phyloP scores from a whole-genome alignment of 2,113 vertebrate species.

The Anhinga rufa region DNA sequence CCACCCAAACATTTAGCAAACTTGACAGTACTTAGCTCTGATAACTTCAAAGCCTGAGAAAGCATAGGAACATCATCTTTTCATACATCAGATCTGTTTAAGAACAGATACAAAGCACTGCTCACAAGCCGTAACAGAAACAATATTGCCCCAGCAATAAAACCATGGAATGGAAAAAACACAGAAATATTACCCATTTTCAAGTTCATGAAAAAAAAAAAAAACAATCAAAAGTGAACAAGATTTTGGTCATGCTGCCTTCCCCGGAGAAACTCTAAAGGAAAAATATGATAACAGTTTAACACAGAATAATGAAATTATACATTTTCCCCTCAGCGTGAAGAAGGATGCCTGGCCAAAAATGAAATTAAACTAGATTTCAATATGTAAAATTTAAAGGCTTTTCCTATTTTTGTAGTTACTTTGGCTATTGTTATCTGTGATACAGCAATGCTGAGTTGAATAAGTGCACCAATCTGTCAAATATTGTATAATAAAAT shows the following conservation, averaged over 20 bases:
- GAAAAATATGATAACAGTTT: background rate
- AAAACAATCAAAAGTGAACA: background rate
- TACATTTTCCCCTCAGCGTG: background rate
- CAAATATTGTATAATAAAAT: background rate
- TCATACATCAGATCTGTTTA: background rate
- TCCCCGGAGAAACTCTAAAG: background rate
- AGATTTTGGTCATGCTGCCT: background rate
- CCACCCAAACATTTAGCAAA: background rate
- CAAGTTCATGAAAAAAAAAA: background rate
- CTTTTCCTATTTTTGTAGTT: background rate
- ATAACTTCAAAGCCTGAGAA: background rate
- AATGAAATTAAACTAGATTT: slow-evolving; percentile 2
- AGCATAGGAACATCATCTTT: slow-evolving; percentile 8
- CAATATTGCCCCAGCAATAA: slow-evolving; percentile 27
- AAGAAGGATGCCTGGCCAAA: background rate
- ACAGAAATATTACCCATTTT: background rate
- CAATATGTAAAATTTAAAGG: background rate
- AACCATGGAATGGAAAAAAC: background rate
- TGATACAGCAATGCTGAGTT: background rate
- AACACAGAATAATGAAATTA: background rate
- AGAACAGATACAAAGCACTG: background rate
- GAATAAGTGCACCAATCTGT: background rate
- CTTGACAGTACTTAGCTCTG: background rate
- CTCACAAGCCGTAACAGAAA: background rate
- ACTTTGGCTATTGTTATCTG: background rate